Percentiles rank a stretch among this genome's conserved stretches.
These are phyloP conservation scores for Siniperca undulata DNA, from an alignment of 2,797 vertebrate species.

Conservation along the genomic window DNA sequence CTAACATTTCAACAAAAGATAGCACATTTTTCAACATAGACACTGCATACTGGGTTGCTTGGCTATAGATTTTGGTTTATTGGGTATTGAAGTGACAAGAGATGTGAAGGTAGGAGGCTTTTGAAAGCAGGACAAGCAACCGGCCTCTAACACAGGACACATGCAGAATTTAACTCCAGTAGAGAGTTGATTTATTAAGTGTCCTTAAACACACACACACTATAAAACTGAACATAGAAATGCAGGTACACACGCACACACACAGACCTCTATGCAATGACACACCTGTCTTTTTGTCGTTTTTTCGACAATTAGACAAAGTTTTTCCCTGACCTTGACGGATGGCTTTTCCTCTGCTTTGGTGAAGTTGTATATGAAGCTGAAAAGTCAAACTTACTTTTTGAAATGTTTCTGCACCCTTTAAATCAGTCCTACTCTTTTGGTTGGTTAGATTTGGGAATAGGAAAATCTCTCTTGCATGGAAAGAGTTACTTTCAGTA, in stretches of 20 bases:
- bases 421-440: conserved; percentile 16
- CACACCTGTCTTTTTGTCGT: background rate
- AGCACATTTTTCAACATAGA: background rate
- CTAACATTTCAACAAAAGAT: background rate
- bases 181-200: background rate
- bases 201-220: background rate
- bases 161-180: background rate
- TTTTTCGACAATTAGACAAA: background rate
- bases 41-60: background rate
- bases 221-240: background rate
- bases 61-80: background rate
- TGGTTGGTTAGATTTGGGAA: conserved; percentile 46
- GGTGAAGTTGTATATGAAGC: background rate
- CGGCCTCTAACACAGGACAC: background rate
- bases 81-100: background rate
- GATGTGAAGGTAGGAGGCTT: background rate
- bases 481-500: conserved; percentile 25
- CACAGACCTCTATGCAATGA: background rate
- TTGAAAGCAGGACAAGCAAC: conserved; percentile 2
- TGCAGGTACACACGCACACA: background rate
- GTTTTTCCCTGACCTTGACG: background rate
- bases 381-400: conserved; percentile 1
- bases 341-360: background rate
- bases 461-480: conserved; percentile 45
- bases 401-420: conserved; percentile 8